A percentile compares a stretch with the other conserved stretches of the same genome.
Conservation (phyloP, 2,888 invertebrate genomes). For the Lasius platythorax region DNA sequence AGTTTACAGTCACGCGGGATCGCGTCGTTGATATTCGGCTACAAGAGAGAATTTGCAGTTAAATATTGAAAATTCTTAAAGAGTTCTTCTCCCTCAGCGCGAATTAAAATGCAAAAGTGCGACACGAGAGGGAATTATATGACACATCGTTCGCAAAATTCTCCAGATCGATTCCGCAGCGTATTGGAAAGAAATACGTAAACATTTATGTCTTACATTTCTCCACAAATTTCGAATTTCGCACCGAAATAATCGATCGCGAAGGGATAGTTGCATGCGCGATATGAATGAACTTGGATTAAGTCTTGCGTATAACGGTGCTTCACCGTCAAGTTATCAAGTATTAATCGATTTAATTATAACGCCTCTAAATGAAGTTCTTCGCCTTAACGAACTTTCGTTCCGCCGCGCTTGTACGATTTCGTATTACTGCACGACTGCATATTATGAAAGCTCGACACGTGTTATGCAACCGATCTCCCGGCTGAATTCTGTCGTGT, state of each 20-base stretch:
- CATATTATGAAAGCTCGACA: conserved; percentile 36
- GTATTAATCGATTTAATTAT: conserved; percentile 50
- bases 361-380: conserved; percentile 41
- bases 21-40: neutral
- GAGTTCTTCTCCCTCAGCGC: neutral
- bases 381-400: conserved; percentile 44
- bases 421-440: conserved; percentile 37
- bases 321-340: conserved; percentile 48
- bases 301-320: conserved; percentile 35
- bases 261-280: neutral
- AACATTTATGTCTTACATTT: neutral
- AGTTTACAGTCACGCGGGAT: neutral
- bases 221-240: neutral
- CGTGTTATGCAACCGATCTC: conserved; percentile 24
- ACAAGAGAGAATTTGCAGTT: neutral
- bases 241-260: neutral
- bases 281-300: conserved; percentile 41
- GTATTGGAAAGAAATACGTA: no score
- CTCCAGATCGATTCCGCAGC: no score
- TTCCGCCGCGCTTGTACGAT: conserved; percentile 35
- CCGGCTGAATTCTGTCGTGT: neutral
- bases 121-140: neutral
- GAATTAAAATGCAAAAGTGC: neutral
- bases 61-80: neutral
- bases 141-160: neutral